Conservation (phyloP, 2,888 invertebrate genomes). For the Ophioninae sp. region DNA sequence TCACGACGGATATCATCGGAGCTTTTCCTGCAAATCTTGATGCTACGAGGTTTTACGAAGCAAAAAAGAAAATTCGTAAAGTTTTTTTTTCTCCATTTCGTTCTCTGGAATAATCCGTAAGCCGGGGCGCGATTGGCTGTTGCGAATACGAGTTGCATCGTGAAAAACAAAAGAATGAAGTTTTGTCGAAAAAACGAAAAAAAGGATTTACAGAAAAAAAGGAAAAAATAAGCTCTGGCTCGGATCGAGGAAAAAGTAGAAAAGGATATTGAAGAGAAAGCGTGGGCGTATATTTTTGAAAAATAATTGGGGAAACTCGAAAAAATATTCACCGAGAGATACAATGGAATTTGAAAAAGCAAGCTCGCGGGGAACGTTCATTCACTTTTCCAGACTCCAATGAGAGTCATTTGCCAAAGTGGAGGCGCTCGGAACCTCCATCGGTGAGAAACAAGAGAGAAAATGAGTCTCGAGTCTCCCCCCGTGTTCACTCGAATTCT, state of each 20-base stretch:
- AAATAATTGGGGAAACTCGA: too few species aligned
- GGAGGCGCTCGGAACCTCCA: neutral
- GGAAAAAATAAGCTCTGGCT: neutral
- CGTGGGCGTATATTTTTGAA: too few species aligned
- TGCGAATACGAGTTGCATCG: conserved; percentile 21
- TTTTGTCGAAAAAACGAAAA: conserved; percentile 15
- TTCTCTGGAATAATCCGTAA: conserved; percentile 20
- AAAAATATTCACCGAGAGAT: neutral
- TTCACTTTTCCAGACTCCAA: conserved; percentile 36
- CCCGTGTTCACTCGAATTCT: conserved; percentile 1
- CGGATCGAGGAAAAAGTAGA: conserved; percentile 18
- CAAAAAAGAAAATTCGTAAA: conserved; percentile 6
- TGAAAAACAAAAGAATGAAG: neutral
- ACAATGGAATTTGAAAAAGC: conserved; percentile 23
- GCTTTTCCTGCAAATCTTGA: conserved; percentile 30
- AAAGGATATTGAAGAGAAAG: neutral
- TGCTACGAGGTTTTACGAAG: conserved; percentile 16
- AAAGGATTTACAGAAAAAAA: conserved; percentile 15
- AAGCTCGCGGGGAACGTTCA: conserved; percentile 28
- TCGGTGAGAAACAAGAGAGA: neutral
- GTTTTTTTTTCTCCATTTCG: conserved; percentile 16
- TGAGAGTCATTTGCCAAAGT: conserved; percentile 52
- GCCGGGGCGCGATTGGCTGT: conserved; percentile 14
- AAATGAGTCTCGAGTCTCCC: conserved; percentile 28
- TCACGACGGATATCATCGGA: conserved; percentile 14